Percentiles rank a stretch among this genome's conserved stretches.
These are phyloP conservation scores for Capromys pilorides DNA, from an alignment of 2,797 vertebrate genomes.

Conservation along the genomic window DNA sequence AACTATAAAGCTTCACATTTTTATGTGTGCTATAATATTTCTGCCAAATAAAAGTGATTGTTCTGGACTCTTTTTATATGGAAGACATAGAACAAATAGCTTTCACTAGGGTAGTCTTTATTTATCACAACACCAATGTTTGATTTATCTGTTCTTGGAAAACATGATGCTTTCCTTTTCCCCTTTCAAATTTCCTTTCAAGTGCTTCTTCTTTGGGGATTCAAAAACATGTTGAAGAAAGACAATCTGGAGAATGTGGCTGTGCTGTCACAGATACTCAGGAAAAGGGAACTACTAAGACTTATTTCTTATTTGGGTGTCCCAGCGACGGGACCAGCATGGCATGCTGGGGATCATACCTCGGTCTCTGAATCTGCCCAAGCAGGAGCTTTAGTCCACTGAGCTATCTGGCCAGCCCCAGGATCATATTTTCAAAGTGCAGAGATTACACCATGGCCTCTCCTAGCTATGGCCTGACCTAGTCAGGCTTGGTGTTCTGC, in stretches of 20 bases:
- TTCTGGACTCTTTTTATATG: background rate
- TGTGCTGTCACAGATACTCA: background rate
- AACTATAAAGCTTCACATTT: background rate
- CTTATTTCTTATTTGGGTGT: too few species aligned
- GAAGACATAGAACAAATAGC: background rate
- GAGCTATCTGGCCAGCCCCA: too few species aligned
- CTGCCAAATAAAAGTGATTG: background rate
- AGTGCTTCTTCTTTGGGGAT: background rate
- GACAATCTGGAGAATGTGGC: background rate
- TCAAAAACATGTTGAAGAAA: background rate
- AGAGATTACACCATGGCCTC: background rate
- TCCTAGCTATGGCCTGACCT: background rate
- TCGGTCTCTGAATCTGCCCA: too few species aligned
- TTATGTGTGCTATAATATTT: background rate
- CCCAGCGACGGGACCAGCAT: too few species aligned
- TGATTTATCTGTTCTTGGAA: background rate
- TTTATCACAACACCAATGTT: background rate
- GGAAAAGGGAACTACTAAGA: background rate
- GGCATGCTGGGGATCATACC: too few species aligned
- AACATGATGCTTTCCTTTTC: background rate
- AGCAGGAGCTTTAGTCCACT: too few species aligned
- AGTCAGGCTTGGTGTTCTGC: background rate
- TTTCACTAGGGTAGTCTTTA: background rate
- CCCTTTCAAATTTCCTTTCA: background rate
- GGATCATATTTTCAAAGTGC: background rate